phyloP scores from a whole-genome alignment of 2,113 vertebrate species.

The Neolamprologus cancellatus region DNA sequence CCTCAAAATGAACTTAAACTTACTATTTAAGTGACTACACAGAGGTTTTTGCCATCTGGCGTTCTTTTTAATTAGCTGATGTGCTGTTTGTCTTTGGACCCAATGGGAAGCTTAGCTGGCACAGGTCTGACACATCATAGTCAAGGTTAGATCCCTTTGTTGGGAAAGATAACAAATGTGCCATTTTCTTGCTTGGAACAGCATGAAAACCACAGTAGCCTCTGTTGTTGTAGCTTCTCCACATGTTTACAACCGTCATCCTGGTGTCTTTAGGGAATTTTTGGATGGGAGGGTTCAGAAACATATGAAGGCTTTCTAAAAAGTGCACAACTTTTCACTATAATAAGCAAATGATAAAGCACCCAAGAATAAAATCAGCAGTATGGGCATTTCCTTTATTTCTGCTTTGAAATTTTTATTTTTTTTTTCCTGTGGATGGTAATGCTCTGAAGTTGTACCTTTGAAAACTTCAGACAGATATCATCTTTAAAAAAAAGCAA shows the following conservation, averaged over 20 bases:
- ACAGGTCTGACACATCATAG: background rate
- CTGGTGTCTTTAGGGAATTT: background rate
- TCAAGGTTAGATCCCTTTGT: slow-evolving; percentile 18
- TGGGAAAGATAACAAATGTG: background rate
- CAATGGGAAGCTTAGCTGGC: background rate
- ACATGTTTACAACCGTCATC: background rate
- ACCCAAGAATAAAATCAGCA: background rate
- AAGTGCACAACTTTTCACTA: background rate
- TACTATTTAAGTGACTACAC: background rate
- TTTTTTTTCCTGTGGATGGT: background rate
- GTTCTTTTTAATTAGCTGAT: slow-evolving; percentile 1
- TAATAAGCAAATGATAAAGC: background rate
- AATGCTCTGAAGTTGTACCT: background rate
- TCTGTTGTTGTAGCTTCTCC: background rate
- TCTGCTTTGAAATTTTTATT: background rate
- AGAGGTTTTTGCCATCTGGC: slow-evolving; percentile 15
- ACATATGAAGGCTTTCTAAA: background rate
- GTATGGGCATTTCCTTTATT: background rate
- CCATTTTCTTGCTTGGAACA: background rate
- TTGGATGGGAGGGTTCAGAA: background rate
- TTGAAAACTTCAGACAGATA: background rate
- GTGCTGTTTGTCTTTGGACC: background rate
- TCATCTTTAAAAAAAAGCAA: background rate
- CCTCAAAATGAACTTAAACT: background rate
- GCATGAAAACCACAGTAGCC: background rate